Percentiles rank a stretch among this genome's conserved stretches.
Evolutionary conservation across 1,140 invertebrate genomes (phyloP).

Genomic region (Brachionus paranguensis): DNA sequence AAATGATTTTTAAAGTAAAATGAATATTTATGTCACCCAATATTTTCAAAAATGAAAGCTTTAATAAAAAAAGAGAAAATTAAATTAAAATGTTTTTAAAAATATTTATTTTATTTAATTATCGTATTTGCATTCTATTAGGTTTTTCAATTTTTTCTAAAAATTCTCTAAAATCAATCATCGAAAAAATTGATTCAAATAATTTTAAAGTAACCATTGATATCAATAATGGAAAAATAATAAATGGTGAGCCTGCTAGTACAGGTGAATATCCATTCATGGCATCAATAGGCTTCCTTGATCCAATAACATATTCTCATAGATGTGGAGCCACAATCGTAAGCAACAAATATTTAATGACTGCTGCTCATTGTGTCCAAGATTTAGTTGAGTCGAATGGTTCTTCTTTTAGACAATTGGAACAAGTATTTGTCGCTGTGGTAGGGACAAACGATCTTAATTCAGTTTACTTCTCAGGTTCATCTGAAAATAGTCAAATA

Average conservation of each 20-base stretch:
- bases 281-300: neutral
- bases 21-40: too few species aligned
- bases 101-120: neutral
- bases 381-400: neutral
- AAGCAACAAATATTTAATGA: neutral
- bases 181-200: neutral
- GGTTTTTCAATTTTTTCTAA: neutral
- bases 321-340: neutral
- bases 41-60: too few species aligned
- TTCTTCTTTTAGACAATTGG: neutral
- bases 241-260: neutral
- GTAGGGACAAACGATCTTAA: neutral
- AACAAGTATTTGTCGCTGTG: neutral
- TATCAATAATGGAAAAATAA: neutral
- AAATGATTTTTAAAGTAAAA: too few species aligned
- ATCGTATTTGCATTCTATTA: neutral
- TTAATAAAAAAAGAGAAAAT: too few species aligned
- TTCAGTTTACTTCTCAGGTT: neutral
- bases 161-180: neutral
- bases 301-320: neutral
- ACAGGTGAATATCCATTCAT: neutral
- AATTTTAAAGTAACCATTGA: neutral
- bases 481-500: neutral
- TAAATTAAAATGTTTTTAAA: neutral
- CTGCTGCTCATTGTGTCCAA: slow-evolving; percentile 7